Evolutionary conservation across 2,888 invertebrate genomes (phyloP).

Genomic region (Rhodophaea formosa): DNA sequence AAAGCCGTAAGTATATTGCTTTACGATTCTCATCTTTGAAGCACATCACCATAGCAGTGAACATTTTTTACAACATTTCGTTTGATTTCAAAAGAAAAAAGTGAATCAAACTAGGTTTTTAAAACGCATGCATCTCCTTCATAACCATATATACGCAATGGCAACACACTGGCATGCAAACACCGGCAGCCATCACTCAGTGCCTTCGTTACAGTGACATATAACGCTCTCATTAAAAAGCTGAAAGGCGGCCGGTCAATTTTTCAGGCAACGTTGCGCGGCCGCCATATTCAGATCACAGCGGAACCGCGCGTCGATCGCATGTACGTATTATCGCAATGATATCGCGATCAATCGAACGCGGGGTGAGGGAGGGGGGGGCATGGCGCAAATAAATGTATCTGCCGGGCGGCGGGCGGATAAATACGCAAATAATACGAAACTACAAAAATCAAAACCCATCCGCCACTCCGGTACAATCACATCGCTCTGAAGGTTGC

Average conservation of each 20-base stretch:
- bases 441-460: slow-evolving; percentile 82
- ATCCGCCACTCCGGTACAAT: slow-evolving; percentile 73
- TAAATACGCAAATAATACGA: slow-evolving; percentile 82
- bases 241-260: slow-evolving; percentile 36
- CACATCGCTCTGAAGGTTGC: slow-evolving; percentile 38
- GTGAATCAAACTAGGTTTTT: too few species aligned
- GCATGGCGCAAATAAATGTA: slow-evolving; percentile 74
- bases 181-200: slow-evolving; percentile 21
- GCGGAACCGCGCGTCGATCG: slow-evolving; percentile 66
- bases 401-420: slow-evolving; percentile 77
- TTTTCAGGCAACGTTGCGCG: slow-evolving; percentile 38
- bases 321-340: slow-evolving; percentile 77
- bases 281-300: slow-evolving; percentile 54
- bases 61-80: too few species aligned
- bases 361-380: slow-evolving; percentile 40
- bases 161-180: background rate
- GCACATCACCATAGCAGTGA: too few species aligned
- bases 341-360: slow-evolving; percentile 81
- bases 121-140: background rate
- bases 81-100: too few species aligned
- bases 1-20: too few species aligned
- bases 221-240: slow-evolving; percentile 30
- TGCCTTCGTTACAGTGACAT: slow-evolving; percentile 23
- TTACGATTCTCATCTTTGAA: too few species aligned
- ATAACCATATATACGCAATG: background rate